A percentile compares a stretch with the other conserved stretches of the same genome.
These are phyloP conservation scores for Aeoliscus strigatus DNA, from an alignment of 2,797 vertebrate genomes.

Conservation along the genomic window DNA sequence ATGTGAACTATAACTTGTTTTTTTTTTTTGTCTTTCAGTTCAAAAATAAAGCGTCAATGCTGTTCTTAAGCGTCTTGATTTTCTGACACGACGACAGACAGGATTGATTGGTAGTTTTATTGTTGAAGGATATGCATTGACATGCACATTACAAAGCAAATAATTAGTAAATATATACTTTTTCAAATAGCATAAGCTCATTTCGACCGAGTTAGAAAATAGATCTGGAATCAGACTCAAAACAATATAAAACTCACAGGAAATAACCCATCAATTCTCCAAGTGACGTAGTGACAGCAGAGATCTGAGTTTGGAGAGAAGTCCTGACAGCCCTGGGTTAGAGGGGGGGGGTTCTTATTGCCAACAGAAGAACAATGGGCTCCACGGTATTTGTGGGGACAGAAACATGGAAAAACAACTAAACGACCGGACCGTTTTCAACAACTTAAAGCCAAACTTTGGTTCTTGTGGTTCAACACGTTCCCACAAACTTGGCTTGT, in stretches of 20 bases:
- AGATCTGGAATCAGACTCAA: constrained; percentile 81
- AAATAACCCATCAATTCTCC: constrained; percentile 48
- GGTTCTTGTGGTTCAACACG: constrained; percentile 6
- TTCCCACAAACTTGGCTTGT: neutral
- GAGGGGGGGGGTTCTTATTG: constrained; percentile 24
- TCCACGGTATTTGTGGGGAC: neutral
- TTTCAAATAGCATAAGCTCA: constrained; percentile 81
- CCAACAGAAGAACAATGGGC: constrained; percentile 1
- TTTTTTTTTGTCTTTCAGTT: too few relatives aligned
- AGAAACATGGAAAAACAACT: neutral
- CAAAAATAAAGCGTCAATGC: neutral
- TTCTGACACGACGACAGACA: neutral
- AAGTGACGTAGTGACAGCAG: constrained; percentile 1
- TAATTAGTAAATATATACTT: constrained; percentile 79
- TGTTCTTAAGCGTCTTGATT: neutral
- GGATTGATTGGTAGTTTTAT: constrained; percentile 64
- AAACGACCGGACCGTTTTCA: too few relatives aligned
- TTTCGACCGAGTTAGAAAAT: constrained; percentile 69
- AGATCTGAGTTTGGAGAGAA: neutral
- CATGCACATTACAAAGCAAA: constrained; percentile 83
- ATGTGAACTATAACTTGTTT: constrained; percentile 26
- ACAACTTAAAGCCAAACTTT: constrained; percentile 5
- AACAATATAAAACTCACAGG: constrained; percentile 45
- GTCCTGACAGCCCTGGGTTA: constrained; percentile 14
- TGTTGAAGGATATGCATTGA: constrained; percentile 88